phyloP scores from a whole-genome alignment of 2,888 invertebrate species.

The Zele albiditarsus region DNA sequence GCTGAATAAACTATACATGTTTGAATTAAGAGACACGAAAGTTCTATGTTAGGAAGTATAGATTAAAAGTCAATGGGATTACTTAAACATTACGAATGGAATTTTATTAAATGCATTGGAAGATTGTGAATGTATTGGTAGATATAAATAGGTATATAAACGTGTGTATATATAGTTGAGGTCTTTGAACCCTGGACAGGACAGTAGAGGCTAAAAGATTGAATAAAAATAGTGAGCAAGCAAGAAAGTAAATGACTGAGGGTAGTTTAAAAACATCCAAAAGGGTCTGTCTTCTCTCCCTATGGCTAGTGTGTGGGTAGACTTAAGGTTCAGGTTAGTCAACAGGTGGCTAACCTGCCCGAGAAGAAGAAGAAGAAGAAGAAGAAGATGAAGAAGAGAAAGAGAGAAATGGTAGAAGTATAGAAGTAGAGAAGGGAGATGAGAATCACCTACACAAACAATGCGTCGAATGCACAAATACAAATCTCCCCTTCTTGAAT shows the following conservation, averaged over 20 bases:
- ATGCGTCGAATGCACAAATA: slow-evolving; percentile 71
- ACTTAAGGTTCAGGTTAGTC: slow-evolving; percentile 69
- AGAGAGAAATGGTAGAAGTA: slow-evolving; percentile 45
- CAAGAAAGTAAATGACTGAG: slow-evolving; percentile 47
- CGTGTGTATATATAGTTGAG: slow-evolving; percentile 42
- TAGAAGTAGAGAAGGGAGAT: slow-evolving; percentile 41
- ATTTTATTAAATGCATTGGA: not conserved
- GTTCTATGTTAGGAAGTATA: slow-evolving; percentile 6
- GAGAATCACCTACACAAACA: slow-evolving; percentile 69
- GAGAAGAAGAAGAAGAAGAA: slow-evolving; percentile 52
- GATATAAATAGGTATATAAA: not conserved
- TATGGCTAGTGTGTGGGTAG: slow-evolving; percentile 59
- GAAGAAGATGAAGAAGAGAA: slow-evolving; percentile 38
- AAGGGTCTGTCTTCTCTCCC: slow-evolving; percentile 27
- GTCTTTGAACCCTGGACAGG: slow-evolving; percentile 62
- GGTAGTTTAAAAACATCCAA: slow-evolving; percentile 68
- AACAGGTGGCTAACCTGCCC: slow-evolving; percentile 72
- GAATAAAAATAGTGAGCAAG: slow-evolving; percentile 35
- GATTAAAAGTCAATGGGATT: not conserved
- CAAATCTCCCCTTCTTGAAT: slow-evolving; percentile 64
- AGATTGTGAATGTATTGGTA: not conserved
- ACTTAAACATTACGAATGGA: not conserved
- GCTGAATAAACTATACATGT: too few species aligned
- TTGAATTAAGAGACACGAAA: slow-evolving; percentile 3
- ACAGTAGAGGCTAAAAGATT: slow-evolving; percentile 26